Conservation (phyloP, 2,113 vertebrate genomes). For the Siphamia tubifer region DNA sequence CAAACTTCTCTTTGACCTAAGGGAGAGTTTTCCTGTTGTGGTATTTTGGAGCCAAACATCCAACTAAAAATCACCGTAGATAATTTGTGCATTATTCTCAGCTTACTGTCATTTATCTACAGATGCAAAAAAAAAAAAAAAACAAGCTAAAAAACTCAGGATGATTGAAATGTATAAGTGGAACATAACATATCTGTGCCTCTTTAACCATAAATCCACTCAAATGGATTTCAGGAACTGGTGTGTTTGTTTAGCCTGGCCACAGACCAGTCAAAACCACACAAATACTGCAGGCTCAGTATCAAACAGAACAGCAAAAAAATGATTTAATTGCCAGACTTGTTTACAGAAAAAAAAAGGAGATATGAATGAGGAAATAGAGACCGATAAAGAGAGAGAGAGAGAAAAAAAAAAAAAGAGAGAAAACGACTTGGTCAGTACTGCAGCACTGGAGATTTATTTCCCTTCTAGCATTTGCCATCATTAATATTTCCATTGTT, state of each 20-base stretch:
- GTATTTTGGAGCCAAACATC: not conserved
- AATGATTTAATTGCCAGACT: constrained; percentile 44
- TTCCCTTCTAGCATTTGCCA: not conserved
- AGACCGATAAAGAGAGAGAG: not conserved
- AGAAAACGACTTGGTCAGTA: not conserved
- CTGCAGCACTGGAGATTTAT: not conserved
- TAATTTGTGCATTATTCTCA: not conserved
- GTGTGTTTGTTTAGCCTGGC: constrained; percentile 53
- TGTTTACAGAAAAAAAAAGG: constrained; percentile 8
- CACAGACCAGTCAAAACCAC: constrained; percentile 17
- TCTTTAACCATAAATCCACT: not conserved
- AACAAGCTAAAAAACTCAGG: no score
- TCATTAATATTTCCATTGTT: constrained; percentile 50
- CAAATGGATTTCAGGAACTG: constrained; percentile 8
- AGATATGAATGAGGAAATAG: not conserved
- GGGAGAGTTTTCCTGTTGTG: not conserved
- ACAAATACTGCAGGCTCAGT: not conserved
- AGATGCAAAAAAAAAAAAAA: no score
- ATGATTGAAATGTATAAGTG: not conserved
- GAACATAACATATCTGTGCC: not conserved
- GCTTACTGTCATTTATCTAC: not conserved
- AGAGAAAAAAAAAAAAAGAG: not conserved
- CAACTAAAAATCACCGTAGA: not conserved
- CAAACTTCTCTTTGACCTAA: no score
- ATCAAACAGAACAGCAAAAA: constrained; percentile 45